Evolutionary conservation across 1,140 invertebrate genomes (phyloP).

Genomic region (Zaprionus capensis): DNA sequence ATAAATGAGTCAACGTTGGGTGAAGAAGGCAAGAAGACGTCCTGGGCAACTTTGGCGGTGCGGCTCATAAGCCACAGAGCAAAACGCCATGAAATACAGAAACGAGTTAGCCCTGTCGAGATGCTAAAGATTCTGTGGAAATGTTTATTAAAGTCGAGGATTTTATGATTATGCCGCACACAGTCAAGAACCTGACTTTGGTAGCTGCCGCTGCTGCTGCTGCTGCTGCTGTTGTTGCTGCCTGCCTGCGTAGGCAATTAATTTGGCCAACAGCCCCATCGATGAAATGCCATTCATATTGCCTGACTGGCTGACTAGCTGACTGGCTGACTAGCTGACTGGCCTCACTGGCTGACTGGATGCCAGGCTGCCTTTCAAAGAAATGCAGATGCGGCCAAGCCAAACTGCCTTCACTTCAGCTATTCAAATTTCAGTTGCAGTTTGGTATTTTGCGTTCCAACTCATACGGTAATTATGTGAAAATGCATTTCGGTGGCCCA

Average conservation of each 20-base stretch:
- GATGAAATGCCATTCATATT: conserved; percentile 80
- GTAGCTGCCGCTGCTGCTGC: conserved; percentile 31
- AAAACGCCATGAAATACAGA: conserved; percentile 72
- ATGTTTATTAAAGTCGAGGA: conserved; percentile 80
- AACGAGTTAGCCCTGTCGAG: conserved; percentile 69
- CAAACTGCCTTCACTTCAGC: conserved; percentile 37
- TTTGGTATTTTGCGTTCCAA: conserved; percentile 62
- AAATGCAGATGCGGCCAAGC: conserved; percentile 27
- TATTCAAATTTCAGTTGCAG: conserved; percentile 79
- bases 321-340: conserved; percentile 18
- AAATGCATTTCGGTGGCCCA: conserved; percentile 72
- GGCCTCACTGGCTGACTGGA: conserved; percentile 21
- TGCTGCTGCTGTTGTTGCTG: background rate
- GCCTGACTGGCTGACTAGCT: conserved; percentile 22
- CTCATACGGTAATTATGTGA: conserved; percentile 82
- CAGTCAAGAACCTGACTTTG: conserved; percentile 43
- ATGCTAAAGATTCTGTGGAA: conserved; percentile 82
- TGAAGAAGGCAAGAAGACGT: conserved; percentile 17
- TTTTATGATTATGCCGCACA: conserved; percentile 80
- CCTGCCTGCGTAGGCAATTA: conserved; percentile 75
- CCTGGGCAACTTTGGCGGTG: conserved; percentile 28
- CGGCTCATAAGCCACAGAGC: conserved; percentile 62
- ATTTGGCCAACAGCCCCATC: conserved; percentile 67
- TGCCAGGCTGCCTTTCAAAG: conserved; percentile 34
- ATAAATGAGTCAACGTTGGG: conserved; percentile 76